Base-by-base conservation (phyloP, 2,888 invertebrate genomes). In the Tiliacea aurago region DNA sequence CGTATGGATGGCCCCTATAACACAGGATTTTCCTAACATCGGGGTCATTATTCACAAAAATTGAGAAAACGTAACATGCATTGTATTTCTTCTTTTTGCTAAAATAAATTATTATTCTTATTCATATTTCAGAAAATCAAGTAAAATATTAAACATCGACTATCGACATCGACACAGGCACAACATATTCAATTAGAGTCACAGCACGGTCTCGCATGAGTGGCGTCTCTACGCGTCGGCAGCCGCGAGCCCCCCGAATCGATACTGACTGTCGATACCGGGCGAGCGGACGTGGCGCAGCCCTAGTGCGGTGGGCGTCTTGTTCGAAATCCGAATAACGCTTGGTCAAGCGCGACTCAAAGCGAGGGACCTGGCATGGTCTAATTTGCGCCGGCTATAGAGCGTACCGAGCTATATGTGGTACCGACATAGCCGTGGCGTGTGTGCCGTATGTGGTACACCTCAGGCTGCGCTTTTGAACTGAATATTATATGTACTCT, bases 301-400 rank as follows among this genome's bases (percentile, higher is more conserved):
- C 94, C 83, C 94, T 94, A 93, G 88, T 84, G 84, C 88, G 81
- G 84, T 85, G 87, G 87, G 91, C 93, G 93, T 94, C 95, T 95
- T 95, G 94, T 92, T 93, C 92, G 93, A 93, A 93, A 92, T 94
- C 92, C 93, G 92, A 94, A 94, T 95, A 94, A 95, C 95, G 95
- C 95, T 95, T 93, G 95, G 95, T 95, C 95, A 95, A 95, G 95
- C 95, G 93, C 93, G 91, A 92, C 93, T 94, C 94, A 93, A 94
- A 95, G 94, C 94, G 91, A 89, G 90, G 90, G 89, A 90, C 93
- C 93, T 91, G 91, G 90, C 88, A 88, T 89, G 91, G 90, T 94
- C 93, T 95, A 95, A 95, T 95, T 95, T 95, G 92, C 89, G 89
- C 91, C 84, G 82, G 91, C 90, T 76, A 81, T 81, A 83, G 86